Percentiles rank a stretch among this genome's conserved stretches.
Evolutionary conservation across 1,140 invertebrate species (phyloP).

Genomic region (Steinernema khuongi): DNA sequence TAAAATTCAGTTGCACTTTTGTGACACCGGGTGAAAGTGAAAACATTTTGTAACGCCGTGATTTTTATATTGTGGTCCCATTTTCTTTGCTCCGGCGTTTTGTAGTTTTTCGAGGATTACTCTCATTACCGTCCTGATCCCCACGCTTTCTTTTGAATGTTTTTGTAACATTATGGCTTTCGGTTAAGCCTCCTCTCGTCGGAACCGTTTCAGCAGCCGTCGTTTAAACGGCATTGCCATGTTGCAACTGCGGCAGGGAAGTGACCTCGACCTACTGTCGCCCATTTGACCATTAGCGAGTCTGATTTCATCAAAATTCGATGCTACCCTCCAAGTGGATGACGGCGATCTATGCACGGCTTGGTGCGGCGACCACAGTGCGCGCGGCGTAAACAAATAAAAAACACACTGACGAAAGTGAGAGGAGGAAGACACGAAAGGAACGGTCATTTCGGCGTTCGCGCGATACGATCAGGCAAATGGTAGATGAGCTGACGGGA

Average conservation of each 20-base stretch:
- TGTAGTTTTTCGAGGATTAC: too few species aligned
- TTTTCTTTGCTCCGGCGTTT: too few species aligned
- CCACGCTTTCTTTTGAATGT: too few species aligned
- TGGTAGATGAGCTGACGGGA: too few species aligned
- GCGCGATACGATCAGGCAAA: neutral
- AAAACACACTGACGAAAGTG: constrained; percentile 7
- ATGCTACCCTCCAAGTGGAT: neutral
- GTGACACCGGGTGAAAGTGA: too few species aligned
- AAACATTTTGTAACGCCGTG: too few species aligned
- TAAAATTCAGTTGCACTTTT: too few species aligned
- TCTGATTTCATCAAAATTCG: constrained; percentile 8
- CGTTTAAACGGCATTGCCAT: neutral
- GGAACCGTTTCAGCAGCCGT: neutral
- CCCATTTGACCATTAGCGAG: neutral
- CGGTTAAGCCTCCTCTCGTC: too few species aligned
- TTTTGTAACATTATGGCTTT: too few species aligned
- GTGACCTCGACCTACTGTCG: constrained; percentile 3
- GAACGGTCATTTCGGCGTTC: neutral
- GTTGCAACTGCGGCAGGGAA: neutral
- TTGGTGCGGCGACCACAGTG: neutral
- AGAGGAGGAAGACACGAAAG: neutral
- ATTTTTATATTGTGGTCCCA: too few species aligned
- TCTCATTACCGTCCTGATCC: too few species aligned
- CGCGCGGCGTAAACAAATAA: constrained; percentile 8
- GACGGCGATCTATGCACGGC: too few species aligned